Evolutionary conservation across 2,888 invertebrate genomes (phyloP).

Genomic region (Sphinx pinastri): DNA sequence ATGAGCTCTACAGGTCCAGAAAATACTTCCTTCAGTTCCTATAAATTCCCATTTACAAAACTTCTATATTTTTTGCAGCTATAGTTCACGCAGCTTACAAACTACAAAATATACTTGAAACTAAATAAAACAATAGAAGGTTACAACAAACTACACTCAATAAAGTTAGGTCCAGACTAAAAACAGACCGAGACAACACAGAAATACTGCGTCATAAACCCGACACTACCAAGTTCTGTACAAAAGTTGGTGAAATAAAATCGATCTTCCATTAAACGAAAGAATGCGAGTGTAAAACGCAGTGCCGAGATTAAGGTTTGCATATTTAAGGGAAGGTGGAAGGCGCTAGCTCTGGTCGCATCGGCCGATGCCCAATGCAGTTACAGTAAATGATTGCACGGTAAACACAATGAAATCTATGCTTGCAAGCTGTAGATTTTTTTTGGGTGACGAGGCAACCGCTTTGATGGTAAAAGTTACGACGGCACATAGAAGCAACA

Average conservation of each 20-base stretch:
- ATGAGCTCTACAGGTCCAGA: too few species aligned
- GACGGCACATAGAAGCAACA: too few species aligned
- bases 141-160: slow-evolving; percentile 1
- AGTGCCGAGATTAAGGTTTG: slow-evolving; percentile 59
- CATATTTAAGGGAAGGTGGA: slow-evolving; percentile 59
- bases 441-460: too few species aligned
- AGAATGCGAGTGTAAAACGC: slow-evolving; percentile 42
- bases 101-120: not conserved
- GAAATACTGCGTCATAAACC: slow-evolving; percentile 23
- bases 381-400: not conserved
- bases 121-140: slow-evolving; percentile 10
- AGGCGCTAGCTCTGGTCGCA: slow-evolving; percentile 33
- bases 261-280: slow-evolving; percentile 15
- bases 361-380: not conserved
- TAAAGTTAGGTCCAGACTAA: slow-evolving; percentile 14
- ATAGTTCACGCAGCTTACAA: too few species aligned
- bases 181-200: slow-evolving; percentile 16
- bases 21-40: too few species aligned
- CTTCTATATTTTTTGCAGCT: too few species aligned
- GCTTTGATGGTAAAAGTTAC: too few species aligned
- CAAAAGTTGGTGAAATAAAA: slow-evolving; percentile 23
- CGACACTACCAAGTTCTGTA: not conserved
- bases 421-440: not conserved
- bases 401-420: not conserved
- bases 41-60: too few species aligned